Conservation (phyloP, 2,113 vertebrate species). For the Muscicapa adusta region DNA sequence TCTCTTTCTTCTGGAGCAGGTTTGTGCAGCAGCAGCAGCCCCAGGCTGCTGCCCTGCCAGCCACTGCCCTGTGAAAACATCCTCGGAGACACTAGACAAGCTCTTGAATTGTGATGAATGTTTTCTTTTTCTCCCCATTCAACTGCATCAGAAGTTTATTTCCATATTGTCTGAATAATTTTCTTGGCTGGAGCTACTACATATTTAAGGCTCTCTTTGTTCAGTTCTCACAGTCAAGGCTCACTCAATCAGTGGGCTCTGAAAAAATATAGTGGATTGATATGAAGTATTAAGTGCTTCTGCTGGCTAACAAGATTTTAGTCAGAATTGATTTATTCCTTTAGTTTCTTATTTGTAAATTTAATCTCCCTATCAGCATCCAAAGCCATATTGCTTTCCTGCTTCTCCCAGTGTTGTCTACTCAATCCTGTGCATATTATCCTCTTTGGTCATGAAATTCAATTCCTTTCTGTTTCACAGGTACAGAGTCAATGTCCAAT, state of each 20-base stretch:
- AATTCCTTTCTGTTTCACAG: constrained; percentile 56
- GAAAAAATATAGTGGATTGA: constrained; percentile 37
- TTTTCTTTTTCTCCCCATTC: neutral
- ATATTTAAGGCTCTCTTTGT: neutral
- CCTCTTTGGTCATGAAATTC: constrained; percentile 33
- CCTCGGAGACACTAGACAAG: neutral
- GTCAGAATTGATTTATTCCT: neutral
- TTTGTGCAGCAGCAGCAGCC: neutral
- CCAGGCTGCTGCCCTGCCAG: neutral
- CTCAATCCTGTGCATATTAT: constrained; percentile 32
- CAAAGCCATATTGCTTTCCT: neutral
- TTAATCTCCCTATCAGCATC: constrained; percentile 2
- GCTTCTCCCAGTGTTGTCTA: neutral
- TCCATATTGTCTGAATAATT: neutral
- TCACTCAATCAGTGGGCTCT: constrained; percentile 25
- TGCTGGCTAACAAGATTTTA: constrained; percentile 26
- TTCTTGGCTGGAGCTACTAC: neutral
- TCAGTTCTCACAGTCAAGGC: neutral
- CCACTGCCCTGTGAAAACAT: neutral
- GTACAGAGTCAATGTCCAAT: constrained; percentile 48
- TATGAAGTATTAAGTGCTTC: constrained; percentile 29
- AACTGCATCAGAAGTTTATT: neutral
- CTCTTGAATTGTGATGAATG: neutral
- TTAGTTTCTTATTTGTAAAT: constrained; percentile 23
- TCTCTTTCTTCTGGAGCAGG: neutral